phyloP scores from a whole-genome alignment of 2,888 invertebrate genomes.

The Drosophila testacea region DNA sequence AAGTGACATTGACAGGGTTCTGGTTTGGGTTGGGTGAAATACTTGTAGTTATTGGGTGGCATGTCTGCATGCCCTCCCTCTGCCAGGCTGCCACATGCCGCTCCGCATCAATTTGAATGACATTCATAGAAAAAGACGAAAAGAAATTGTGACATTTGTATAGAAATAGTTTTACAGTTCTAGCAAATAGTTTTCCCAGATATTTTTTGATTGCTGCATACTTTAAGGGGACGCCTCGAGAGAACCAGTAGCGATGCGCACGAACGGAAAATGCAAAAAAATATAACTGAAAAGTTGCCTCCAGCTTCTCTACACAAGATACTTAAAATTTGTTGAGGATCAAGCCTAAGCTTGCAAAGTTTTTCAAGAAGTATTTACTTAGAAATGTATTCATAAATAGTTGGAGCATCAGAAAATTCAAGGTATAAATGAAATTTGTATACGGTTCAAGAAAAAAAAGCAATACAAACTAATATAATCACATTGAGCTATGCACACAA shows the following conservation, averaged over 20 bases:
- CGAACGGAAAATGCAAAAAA: slow-evolving; percentile 17
- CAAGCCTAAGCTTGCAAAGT: slow-evolving; percentile 1
- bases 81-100: slow-evolving; percentile 44
- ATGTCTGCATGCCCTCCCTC: slow-evolving; percentile 12
- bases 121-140: slow-evolving; percentile 69
- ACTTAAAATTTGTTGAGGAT: slow-evolving; percentile 10
- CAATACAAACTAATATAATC: slow-evolving; percentile 6
- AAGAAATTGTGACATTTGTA: slow-evolving; percentile 78
- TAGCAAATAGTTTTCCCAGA: slow-evolving; percentile 74
- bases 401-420: slow-evolving; percentile 18
- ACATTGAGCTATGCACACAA: not conserved
- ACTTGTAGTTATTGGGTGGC: slow-evolving; percentile 40
- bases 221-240: slow-evolving; percentile 49
- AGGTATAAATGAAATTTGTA: slow-evolving; percentile 8
- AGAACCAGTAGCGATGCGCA: slow-evolving; percentile 25
- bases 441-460: not conserved
- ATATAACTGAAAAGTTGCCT: slow-evolving; percentile 12
- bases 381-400: slow-evolving; percentile 14
- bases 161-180: slow-evolving; percentile 74
- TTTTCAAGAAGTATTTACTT: slow-evolving; percentile 12
- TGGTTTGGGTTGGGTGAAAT: slow-evolving; percentile 21
- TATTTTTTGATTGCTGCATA: slow-evolving; percentile 78
- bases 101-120: slow-evolving; percentile 77
- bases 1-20: slow-evolving; percentile 74
- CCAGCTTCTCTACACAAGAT: slow-evolving; percentile 11